Evolutionary conservation across 1,140 invertebrate genomes (phyloP).

Genomic region (Drosophila pseudoobscura): DNA sequence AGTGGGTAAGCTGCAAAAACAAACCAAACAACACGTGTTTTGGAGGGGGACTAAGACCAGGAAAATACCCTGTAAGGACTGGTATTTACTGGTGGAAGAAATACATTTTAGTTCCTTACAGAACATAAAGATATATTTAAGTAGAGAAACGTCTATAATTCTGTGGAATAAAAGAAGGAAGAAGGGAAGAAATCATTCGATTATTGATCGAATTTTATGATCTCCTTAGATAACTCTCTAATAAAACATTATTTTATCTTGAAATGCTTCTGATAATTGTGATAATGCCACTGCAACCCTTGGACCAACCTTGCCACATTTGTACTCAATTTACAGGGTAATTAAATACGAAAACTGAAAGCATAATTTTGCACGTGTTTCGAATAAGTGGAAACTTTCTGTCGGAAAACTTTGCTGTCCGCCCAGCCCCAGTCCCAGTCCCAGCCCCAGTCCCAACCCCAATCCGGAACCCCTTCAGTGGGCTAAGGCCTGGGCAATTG

Average conservation of each 20-base stretch:
- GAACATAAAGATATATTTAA: too few species aligned
- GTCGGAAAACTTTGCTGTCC: conserved; percentile 43
- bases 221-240: too few species aligned
- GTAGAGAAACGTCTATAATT: too few species aligned
- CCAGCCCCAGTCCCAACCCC: background rate
- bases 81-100: too few species aligned
- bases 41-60: background rate
- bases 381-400: conserved; percentile 71
- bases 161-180: too few species aligned
- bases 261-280: too few species aligned
- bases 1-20: conserved; percentile 36
- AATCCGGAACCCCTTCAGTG: background rate
- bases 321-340: conserved; percentile 5
- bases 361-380: conserved; percentile 80
- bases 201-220: too few species aligned
- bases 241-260: too few species aligned
- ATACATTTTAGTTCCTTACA: too few species aligned
- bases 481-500: conserved; percentile 10
- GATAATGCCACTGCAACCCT: background rate
- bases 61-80: background rate
- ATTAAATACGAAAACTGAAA: conserved; percentile 41
- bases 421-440: background rate
- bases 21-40: conserved; percentile 9
- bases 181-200: too few species aligned
- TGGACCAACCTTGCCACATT: background rate